These are phyloP conservation scores for Netelia inedita DNA, from an alignment of 2,888 invertebrate genomes.

Conservation along the genomic window DNA sequence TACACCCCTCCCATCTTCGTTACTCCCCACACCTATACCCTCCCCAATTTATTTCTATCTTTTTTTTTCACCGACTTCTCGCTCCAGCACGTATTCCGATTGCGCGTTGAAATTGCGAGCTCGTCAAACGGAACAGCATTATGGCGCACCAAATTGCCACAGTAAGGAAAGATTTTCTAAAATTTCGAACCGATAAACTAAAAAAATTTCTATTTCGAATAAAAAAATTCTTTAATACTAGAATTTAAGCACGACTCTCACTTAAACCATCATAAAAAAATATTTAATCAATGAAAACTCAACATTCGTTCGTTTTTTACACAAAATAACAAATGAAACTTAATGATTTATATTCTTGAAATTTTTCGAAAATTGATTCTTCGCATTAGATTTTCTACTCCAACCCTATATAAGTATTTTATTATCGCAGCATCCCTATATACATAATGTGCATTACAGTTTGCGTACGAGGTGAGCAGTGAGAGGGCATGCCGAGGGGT, in stretches of 20 bases:
- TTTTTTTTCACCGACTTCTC: slow-evolving; percentile 18
- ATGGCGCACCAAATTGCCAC: slow-evolving; percentile 42
- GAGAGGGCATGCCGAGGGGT: background rate
- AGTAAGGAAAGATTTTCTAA: background rate
- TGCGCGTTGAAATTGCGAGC: slow-evolving; percentile 21
- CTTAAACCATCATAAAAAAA: too few relatives aligned
- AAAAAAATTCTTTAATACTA: too few relatives aligned
- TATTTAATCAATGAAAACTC: too few relatives aligned
- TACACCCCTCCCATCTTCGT: slow-evolving; percentile 13
- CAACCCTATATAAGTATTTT: background rate
- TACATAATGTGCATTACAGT: background rate
- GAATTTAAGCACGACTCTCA: too few relatives aligned
- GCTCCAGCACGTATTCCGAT: slow-evolving; percentile 26
- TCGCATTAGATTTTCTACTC: background rate
- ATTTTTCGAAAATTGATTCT: background rate
- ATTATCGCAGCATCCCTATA: slow-evolving; percentile 59
- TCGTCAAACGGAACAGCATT: slow-evolving; percentile 46
- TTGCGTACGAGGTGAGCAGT: slow-evolving; percentile 8
- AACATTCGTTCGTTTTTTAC: too few relatives aligned
- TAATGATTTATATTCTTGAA: too few relatives aligned
- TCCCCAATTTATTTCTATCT: background rate
- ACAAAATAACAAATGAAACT: too few relatives aligned
- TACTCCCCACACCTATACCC: background rate
- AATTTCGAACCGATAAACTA: background rate
- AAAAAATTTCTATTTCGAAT: too few relatives aligned